These are phyloP conservation scores for Myzus persicae DNA, from an alignment of 1,140 invertebrate genomes.

Conservation along the genomic window DNA sequence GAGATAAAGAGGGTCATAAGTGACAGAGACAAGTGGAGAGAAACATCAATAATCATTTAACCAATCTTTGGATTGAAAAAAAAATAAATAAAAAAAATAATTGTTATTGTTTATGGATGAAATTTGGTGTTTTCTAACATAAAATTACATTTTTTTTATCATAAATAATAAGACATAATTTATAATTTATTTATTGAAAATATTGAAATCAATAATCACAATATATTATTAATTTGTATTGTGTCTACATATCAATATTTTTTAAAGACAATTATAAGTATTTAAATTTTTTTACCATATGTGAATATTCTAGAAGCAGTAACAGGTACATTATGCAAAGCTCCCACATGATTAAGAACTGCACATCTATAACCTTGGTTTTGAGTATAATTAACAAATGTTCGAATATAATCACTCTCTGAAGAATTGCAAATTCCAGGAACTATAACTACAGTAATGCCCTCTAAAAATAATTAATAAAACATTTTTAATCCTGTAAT, in stretches of 20 bases:
- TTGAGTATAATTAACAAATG: constrained; percentile 89
- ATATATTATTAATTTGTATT: too few species aligned
- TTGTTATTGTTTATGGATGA: too few species aligned
- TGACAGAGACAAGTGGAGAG: constrained; percentile 31
- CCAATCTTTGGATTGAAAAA: not conserved
- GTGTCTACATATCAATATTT: too few species aligned
- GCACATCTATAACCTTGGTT: constrained; percentile 88
- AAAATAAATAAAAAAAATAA: too few species aligned
- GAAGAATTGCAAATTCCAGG: constrained; percentile 94
- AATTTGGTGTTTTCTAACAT: too few species aligned
- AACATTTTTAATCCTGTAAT: not conserved
- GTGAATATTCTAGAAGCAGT: constrained; percentile 88
- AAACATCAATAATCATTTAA: constrained; percentile 34
- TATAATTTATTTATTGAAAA: too few species aligned
- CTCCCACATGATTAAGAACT: constrained; percentile 95
- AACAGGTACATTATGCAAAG: constrained; percentile 80
- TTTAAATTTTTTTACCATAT: constrained; percentile 75
- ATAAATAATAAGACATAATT: too few species aligned
- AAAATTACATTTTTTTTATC: too few species aligned
- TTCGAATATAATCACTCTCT: constrained; percentile 90
- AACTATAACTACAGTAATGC: constrained; percentile 87
- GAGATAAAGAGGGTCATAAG: constrained; percentile 4
- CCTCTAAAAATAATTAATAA: constrained; percentile 71
- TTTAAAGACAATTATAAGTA: not conserved
- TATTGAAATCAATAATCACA: too few species aligned